These are phyloP conservation scores for Planiliza haematocheilus DNA, from an alignment of 2,113 vertebrate genomes.

Conservation along the genomic window DNA sequence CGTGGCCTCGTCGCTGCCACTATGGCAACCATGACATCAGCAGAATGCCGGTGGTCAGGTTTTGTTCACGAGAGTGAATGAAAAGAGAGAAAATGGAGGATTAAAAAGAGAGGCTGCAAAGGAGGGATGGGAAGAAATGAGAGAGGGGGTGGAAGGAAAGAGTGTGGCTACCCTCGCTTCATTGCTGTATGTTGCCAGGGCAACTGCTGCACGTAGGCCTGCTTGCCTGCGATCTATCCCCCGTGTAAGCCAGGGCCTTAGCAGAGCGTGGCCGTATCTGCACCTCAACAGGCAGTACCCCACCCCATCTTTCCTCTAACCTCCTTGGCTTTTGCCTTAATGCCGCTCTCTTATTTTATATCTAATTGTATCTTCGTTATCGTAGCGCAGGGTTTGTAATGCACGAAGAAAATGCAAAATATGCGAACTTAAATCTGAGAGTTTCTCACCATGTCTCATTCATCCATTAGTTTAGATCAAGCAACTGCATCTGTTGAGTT, in stretches of 20 bases:
- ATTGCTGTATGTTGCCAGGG: constrained; percentile 74
- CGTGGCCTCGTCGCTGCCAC: constrained; percentile 67
- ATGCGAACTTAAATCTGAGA: constrained; percentile 53
- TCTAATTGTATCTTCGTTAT: constrained; percentile 43
- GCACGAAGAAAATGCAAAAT: constrained; percentile 10
- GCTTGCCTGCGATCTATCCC: constrained; percentile 49
- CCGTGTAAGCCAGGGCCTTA: constrained; percentile 49
- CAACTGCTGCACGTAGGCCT: constrained; percentile 67
- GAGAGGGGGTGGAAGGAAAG: constrained; percentile 47
- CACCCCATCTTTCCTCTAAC: constrained; percentile 12
- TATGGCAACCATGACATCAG: constrained; percentile 86
- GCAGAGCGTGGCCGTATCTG: constrained; percentile 48
- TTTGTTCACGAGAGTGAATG: constrained; percentile 65
- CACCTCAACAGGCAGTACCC: constrained; percentile 31
- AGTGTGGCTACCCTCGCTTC: constrained; percentile 50
- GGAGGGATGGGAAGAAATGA: constrained; percentile 46
- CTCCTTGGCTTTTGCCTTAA: constrained; percentile 5
- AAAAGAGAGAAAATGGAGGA: constrained; percentile 72
- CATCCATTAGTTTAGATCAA: constrained; percentile 21
- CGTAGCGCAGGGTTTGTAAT: constrained; percentile 9
- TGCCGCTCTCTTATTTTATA: constrained; percentile 7
- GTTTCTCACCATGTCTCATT: constrained; percentile 27
- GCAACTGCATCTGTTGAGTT: constrained; percentile 28
- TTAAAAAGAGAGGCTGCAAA: constrained; percentile 49
- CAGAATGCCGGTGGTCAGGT: constrained; percentile 76